phyloP scores from a whole-genome alignment of 1,140 invertebrate species.

The Trichoplusia ni region DNA sequence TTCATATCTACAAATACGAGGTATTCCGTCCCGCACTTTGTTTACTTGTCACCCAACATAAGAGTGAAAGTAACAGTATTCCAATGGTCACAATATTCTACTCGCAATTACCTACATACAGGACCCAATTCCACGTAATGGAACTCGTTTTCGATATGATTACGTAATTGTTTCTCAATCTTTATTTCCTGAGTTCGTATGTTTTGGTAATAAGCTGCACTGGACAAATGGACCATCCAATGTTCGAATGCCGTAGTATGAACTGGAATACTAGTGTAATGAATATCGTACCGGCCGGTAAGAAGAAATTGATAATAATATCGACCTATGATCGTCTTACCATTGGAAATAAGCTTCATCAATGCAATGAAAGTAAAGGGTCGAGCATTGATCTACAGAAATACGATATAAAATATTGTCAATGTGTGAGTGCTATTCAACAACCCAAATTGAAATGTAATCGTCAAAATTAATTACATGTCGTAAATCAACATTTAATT shows the following conservation, averaged over 20 bases:
- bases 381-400: too few relatives aligned
- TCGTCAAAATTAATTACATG: too few relatives aligned
- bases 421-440: too few relatives aligned
- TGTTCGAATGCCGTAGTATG: not conserved
- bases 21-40: conserved; percentile 9
- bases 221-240: not conserved
- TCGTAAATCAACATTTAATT: too few relatives aligned
- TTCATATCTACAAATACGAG: not conserved
- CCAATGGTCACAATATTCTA: conserved; percentile 35
- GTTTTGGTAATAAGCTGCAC: not conserved
- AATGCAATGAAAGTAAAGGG: too few relatives aligned
- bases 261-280: too few relatives aligned
- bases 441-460: too few relatives aligned
- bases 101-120: conserved; percentile 26
- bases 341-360: too few relatives aligned
- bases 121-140: conserved; percentile 33
- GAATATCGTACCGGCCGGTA: too few relatives aligned
- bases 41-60: conserved; percentile 15
- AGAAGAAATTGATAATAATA: too few relatives aligned
- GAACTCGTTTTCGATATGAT: conserved; percentile 31
- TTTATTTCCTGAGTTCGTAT: conserved; percentile 23
- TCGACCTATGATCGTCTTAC: too few relatives aligned
- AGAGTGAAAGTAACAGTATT: conserved; percentile 33
- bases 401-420: too few relatives aligned
- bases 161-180: conserved; percentile 24